These are phyloP conservation scores for Sterrhoptilus dennistouni DNA, from an alignment of 2,113 vertebrate genomes.

Conservation along the genomic window DNA sequence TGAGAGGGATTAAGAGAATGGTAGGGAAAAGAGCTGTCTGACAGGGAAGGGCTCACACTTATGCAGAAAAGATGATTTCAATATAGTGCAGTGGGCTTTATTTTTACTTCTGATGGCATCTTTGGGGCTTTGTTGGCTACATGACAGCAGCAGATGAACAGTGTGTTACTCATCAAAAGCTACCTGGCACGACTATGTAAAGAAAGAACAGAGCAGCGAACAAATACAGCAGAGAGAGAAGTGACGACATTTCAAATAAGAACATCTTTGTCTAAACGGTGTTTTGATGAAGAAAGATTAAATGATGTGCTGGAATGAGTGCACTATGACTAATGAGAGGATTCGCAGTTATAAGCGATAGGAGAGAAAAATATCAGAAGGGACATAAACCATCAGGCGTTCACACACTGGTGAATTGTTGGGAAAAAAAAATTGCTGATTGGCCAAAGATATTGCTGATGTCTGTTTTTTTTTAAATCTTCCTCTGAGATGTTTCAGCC, in stretches of 20 bases:
- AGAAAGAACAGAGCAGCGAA: not conserved
- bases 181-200: not conserved
- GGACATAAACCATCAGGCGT: not conserved
- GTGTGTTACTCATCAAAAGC: slow-evolving; percentile 22
- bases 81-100: not conserved
- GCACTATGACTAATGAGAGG: slow-evolving; percentile 28
- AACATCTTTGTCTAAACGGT: slow-evolving; percentile 12
- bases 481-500: not conserved
- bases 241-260: slow-evolving; percentile 10
- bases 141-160: not conserved
- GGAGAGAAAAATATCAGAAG: not conserved
- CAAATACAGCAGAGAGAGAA: slow-evolving; percentile 8
- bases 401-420: not conserved
- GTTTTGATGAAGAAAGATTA: slow-evolving; percentile 40
- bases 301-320: slow-evolving; percentile 35
- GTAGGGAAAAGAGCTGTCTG: not conserved
- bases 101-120: not conserved
- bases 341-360: not conserved
- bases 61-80: not conserved
- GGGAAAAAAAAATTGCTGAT: not conserved
- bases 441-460: not conserved
- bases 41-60: fast-evolving
- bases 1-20: not conserved
- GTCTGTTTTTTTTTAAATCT: not conserved
- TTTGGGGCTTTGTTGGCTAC: slow-evolving; percentile 14